Conservation (phyloP, 2,797 vertebrate species). For the Anas capensis region DNA sequence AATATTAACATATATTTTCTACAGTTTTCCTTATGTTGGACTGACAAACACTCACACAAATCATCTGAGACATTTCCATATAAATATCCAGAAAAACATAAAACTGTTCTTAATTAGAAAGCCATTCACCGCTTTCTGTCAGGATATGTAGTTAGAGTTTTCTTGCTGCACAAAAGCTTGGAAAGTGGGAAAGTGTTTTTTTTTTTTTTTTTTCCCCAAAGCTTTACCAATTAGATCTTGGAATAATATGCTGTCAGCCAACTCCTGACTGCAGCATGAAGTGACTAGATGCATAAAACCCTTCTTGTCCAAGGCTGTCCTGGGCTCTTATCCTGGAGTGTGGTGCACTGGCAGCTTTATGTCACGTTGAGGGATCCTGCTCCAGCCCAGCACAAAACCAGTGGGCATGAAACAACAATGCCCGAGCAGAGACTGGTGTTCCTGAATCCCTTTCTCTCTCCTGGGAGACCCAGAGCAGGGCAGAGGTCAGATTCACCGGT, state of each 20-base stretch:
- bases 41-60: not conserved
- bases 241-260: not conserved
- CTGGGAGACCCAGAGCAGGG: not conserved
- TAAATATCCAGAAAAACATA: not conserved
- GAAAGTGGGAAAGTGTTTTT: not conserved
- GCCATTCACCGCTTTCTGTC: not conserved
- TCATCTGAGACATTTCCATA: not conserved
- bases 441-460: not conserved
- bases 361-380: not conserved
- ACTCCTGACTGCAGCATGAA: not conserved
- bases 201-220: not conserved
- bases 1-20: not conserved
- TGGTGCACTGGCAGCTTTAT: not conserved
- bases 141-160: not conserved
- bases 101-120: slow-evolving; percentile 22
- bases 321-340: not conserved
- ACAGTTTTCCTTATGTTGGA: not conserved
- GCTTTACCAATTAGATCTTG: not conserved
- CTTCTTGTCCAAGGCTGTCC: not conserved
- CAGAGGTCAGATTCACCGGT: not conserved
- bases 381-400: rapidly evolving
- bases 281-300: not conserved
- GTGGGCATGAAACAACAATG: rapidly evolving
- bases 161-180: not conserved
- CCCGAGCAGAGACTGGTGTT: not conserved